Evolutionary conservation across 2,797 vertebrate species (phyloP).

Genomic region (Tauraco hartlaubi): DNA sequence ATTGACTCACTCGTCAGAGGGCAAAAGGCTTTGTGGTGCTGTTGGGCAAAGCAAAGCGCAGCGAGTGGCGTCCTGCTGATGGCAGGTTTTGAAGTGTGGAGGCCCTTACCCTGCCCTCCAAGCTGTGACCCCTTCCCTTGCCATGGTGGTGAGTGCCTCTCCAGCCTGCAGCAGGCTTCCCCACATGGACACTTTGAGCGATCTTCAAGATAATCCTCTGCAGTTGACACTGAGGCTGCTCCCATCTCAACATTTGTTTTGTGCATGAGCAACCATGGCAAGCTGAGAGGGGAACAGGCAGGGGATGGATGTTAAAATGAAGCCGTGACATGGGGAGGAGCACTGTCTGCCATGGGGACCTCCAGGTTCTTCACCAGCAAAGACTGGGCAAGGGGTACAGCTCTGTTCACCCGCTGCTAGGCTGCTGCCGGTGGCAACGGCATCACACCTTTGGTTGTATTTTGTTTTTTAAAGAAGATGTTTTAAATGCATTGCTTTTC

Average conservation of each 20-base stretch:
- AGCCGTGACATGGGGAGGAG: background rate
- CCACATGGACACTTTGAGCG: background rate
- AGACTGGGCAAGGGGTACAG: background rate
- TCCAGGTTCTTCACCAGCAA: background rate
- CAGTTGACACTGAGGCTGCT: background rate
- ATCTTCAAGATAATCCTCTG: background rate
- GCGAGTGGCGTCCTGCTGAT: background rate
- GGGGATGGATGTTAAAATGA: background rate
- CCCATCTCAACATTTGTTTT: background rate
- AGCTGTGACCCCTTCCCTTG: background rate
- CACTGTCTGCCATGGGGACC: background rate
- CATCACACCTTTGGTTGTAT: accelerated
- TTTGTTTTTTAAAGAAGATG: background rate
- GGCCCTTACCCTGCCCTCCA: background rate
- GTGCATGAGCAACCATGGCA: too few relatives aligned
- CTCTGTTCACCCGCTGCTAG: background rate
- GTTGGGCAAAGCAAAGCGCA: background rate
- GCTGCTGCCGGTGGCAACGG: background rate
- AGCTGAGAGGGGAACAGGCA: background rate
- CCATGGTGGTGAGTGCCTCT: background rate
- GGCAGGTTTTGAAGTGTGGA: background rate
- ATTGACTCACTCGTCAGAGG: background rate
- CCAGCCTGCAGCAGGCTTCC: background rate
- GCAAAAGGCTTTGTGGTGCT: background rate
- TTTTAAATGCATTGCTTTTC: background rate